A percentile compares a stretch with the other conserved stretches of the same genome.
These are phyloP conservation scores for Caradrina kadenii DNA, from an alignment of 2,888 invertebrate genomes.

Conservation along the genomic window DNA sequence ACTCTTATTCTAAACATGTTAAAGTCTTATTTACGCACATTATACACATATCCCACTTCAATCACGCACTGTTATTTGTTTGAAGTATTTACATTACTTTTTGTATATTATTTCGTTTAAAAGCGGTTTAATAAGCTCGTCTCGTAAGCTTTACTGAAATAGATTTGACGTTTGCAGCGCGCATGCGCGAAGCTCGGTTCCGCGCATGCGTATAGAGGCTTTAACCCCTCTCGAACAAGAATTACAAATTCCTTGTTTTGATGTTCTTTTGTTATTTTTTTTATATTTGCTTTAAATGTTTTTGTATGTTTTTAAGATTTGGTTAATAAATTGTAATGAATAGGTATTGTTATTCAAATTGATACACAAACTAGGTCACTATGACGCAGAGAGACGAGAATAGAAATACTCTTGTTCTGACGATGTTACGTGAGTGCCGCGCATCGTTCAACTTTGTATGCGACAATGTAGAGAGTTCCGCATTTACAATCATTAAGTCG, in stretches of 20 bases:
- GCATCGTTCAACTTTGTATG: constrained; percentile 35
- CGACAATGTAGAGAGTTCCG: constrained; percentile 52
- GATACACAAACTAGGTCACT: constrained; percentile 43
- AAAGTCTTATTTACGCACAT: constrained; percentile 50
- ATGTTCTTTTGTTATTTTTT: background rate
- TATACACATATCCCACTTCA: constrained; percentile 26
- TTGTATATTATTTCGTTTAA: constrained; percentile 61
- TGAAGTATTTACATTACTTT: constrained; percentile 34
- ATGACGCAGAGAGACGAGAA: constrained; percentile 45
- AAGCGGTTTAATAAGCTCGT: constrained; percentile 58
- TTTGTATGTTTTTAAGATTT: background rate
- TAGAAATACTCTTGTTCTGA: constrained; percentile 41
- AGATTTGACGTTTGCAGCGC: constrained; percentile 83
- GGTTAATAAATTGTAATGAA: constrained; percentile 8
- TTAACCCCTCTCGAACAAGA: constrained; percentile 9
- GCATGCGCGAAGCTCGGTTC: constrained; percentile 72
- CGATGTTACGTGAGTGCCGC: constrained; percentile 1
- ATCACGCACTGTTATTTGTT: constrained; percentile 40
- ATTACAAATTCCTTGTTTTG: constrained; percentile 13
- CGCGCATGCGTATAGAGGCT: constrained; percentile 77
- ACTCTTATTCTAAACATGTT: constrained; percentile 47
- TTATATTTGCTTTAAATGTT: constrained; percentile 2
- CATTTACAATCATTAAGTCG: constrained; percentile 38
- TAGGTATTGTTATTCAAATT: constrained; percentile 39
- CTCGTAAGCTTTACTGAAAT: constrained; percentile 84